phyloP scores from a whole-genome alignment of 2,797 vertebrate species.

The Coregonus ussuriensis region DNA sequence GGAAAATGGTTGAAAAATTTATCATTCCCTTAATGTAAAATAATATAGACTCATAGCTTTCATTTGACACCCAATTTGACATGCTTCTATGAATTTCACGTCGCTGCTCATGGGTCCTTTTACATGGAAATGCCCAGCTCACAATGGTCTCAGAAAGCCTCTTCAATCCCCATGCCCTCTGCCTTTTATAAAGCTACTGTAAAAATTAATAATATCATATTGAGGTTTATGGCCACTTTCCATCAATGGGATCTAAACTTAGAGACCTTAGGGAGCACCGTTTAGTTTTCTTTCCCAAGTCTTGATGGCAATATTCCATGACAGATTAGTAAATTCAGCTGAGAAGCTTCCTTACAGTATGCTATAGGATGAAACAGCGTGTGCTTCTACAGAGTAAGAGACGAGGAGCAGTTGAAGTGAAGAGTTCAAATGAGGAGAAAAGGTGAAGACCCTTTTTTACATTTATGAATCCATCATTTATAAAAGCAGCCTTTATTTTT shows the following conservation, averaged over 20 bases:
- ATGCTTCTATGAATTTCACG: no score
- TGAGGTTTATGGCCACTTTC: slow-evolving; percentile 35
- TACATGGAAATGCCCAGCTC: no score
- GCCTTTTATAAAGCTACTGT: slow-evolving; percentile 13
- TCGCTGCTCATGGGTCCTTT: no score
- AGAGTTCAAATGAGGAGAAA: background rate
- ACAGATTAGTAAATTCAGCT: background rate
- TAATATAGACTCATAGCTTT: no score
- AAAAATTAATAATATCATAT: slow-evolving; percentile 28
- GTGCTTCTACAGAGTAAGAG: background rate
- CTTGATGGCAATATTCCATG: background rate
- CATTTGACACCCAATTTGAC: no score
- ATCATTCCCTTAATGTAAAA: no score
- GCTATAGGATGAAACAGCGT: background rate
- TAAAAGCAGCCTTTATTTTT: background rate
- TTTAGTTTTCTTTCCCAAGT: slow-evolving; percentile 5
- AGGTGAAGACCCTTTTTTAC: background rate
- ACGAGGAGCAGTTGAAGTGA: background rate
- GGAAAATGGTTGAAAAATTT: no score
- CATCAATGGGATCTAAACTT: slow-evolving; percentile 30
- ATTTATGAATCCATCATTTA: background rate
- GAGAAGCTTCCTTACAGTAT: background rate
- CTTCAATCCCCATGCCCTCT: background rate
- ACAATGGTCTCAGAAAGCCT: background rate
- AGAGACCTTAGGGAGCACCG: background rate